Percentiles rank a stretch among this genome's conserved stretches.
These are phyloP conservation scores for Nasonia giraulti DNA, from an alignment of 1,140 invertebrate species.

Conservation along the genomic window DNA sequence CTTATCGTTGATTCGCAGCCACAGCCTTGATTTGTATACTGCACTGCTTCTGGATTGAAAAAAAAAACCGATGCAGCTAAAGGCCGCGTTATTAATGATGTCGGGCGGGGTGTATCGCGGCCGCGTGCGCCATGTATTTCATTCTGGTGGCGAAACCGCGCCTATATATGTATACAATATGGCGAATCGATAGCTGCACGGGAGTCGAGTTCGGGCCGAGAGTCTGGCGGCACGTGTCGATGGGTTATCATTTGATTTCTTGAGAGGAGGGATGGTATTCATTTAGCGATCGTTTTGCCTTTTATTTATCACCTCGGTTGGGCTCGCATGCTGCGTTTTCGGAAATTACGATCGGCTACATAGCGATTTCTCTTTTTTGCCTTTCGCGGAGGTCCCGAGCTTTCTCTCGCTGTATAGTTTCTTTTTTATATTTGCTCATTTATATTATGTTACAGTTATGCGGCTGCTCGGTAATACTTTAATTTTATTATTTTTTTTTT, in stretches of 20 bases:
- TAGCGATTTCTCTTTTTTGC: not conserved
- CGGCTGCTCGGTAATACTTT: too few relatives aligned
- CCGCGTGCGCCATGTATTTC: slow-evolving; percentile 8
- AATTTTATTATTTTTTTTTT: too few relatives aligned
- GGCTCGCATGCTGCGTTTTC: not conserved
- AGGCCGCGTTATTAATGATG: slow-evolving; percentile 33
- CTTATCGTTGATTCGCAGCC: too few relatives aligned
- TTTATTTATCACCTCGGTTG: slow-evolving; percentile 4
- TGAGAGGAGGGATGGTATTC: not conserved
- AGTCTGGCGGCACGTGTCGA: slow-evolving; percentile 6
- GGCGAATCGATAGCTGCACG: slow-evolving; percentile 20
- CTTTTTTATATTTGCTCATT: too few relatives aligned
- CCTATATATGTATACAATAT: slow-evolving; percentile 14
- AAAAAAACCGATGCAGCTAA: not conserved
- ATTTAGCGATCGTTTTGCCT: slow-evolving; percentile 2
- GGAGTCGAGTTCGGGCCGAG: too few relatives aligned
- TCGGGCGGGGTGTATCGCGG: not conserved
- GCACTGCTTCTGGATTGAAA: not conserved
- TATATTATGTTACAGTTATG: too few relatives aligned
- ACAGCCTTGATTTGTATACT: too few relatives aligned
- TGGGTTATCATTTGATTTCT: slow-evolving; percentile 32
- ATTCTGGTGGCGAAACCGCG: slow-evolving; percentile 8
- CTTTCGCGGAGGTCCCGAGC: too few relatives aligned
- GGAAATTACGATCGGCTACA: slow-evolving; percentile 22
- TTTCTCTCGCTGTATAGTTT: too few relatives aligned